phyloP scores from a whole-genome alignment of 2,113 vertebrate genomes.

The Anolis sagrei region DNA sequence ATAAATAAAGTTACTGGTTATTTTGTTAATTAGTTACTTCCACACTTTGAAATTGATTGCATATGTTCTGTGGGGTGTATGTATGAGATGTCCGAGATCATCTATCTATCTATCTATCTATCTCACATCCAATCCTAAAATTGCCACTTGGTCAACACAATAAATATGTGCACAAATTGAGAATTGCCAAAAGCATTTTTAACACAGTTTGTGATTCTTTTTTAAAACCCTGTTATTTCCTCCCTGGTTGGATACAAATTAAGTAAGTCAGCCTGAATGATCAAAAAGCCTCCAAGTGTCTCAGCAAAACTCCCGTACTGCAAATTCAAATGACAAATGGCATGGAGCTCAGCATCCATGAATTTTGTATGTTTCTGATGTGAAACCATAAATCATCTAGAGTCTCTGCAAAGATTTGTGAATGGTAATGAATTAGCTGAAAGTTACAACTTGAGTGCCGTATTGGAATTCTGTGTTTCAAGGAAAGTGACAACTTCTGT shows the following conservation, averaged over 20 bases:
- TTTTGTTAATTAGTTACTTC: neutral
- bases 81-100: neutral
- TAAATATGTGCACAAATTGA: neutral
- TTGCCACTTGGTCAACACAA: neutral
- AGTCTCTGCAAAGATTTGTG: constrained; percentile 31
- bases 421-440: constrained; percentile 35
- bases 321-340: constrained; percentile 29
- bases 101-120: neutral
- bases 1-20: too few relatives aligned
- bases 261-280: constrained; percentile 32
- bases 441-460: neutral
- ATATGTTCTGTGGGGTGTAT: neutral
- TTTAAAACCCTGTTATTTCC: neutral
- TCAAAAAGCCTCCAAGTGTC: constrained; percentile 42
- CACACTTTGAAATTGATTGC: neutral
- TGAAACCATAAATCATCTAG: constrained; percentile 57
- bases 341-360: constrained; percentile 24
- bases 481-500: neutral
- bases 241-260: constrained; percentile 38
- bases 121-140: neutral
- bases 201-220: constrained; percentile 15
- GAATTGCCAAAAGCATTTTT: neutral
- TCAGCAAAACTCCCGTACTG: constrained; percentile 42
- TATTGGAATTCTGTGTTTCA: neutral
- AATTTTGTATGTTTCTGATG: constrained; percentile 53